Base-by-base conservation (phyloP, 2,113 vertebrate species). In the Dolichotis patagonum region DNA sequence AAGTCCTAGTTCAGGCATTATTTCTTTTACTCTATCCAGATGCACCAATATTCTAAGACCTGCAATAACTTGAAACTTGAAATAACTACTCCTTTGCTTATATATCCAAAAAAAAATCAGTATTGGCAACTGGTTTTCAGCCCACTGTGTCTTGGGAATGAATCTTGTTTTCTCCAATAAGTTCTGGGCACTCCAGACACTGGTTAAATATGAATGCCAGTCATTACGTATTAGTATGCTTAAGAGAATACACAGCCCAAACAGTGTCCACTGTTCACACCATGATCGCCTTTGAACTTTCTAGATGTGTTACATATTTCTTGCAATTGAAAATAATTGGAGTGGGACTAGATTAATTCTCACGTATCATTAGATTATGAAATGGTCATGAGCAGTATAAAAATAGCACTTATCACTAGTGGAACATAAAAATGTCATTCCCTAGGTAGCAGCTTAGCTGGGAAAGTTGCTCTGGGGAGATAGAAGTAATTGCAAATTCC, bases 361-460 rank as follows among this genome's bases (percentile, higher is more conserved):
- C 35, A 78, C 41, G 26, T 77, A 38, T 93, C 67, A 91, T 24
- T 6, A 91, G 86, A 95, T 62, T 93, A 69, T 93, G 87, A 96
- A 97, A 91, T 93, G 63, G n/a, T 92, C 73, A 80, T 63, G 20
- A 95, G n/a, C 28, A 78, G 58, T 65, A 52, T 85, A 93, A 95
- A 97, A 97, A 96, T 94, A 93, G 94, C 49, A 92, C 60, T 96
- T 95, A 93, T 58, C 69, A 86, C 75, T 96, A 97, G 96, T 83
- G 81, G 84, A 88, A 96, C 91, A 96, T 96, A 93, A 97, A 97
- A 97, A 89, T 96, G 43, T 78, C 95, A 88, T 91, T 88, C 81
- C 41, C 75, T 81, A 32, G 43, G 80, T 87, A 93, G 58, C 56
- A 94, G 93, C 46, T 87, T 94, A 93, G 71, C 85, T 91, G 54